Evolutionary conservation across 1,140 invertebrate genomes (phyloP).

Genomic region (Planococcus citri): DNA sequence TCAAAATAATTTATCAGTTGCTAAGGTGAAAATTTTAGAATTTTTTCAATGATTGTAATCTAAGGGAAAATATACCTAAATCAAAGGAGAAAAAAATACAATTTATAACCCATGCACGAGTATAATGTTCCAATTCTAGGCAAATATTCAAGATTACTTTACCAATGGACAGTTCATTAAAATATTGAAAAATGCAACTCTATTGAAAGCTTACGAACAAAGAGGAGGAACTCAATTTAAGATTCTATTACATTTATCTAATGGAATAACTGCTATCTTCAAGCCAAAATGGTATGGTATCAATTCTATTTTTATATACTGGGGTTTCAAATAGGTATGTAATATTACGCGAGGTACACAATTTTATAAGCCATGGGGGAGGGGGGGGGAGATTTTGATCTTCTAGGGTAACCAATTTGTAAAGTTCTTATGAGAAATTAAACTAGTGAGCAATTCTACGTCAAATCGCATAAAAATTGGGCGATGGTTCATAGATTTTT

Average conservation of each 20-base stretch:
- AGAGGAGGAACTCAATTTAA: conserved; percentile 81
- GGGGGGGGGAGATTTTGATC: too few species aligned
- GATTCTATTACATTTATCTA: conserved; percentile 62
- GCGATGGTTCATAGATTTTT: too few species aligned
- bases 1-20: background rate
- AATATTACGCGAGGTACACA: too few species aligned
- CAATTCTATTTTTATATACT: background rate
- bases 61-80: too few species aligned
- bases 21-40: too few species aligned
- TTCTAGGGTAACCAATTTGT: too few species aligned
- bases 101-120: background rate
- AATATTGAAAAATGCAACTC: conserved; percentile 51
- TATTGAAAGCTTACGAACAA: conserved; percentile 60
- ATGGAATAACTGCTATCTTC: conserved; percentile 66
- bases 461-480: too few species aligned
- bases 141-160: background rate
- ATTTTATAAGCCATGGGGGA: too few species aligned
- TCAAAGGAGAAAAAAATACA: background rate
- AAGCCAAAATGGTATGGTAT: conserved; percentile 67
- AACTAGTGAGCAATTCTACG: too few species aligned
- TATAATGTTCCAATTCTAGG: background rate
- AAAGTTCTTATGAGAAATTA: too few species aligned
- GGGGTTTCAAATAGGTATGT: too few species aligned
- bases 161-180: conserved; percentile 35
- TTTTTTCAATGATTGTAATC: too few species aligned